Base-by-base conservation (phyloP, 2,113 vertebrate species). In the Irena cyanogastra region DNA sequence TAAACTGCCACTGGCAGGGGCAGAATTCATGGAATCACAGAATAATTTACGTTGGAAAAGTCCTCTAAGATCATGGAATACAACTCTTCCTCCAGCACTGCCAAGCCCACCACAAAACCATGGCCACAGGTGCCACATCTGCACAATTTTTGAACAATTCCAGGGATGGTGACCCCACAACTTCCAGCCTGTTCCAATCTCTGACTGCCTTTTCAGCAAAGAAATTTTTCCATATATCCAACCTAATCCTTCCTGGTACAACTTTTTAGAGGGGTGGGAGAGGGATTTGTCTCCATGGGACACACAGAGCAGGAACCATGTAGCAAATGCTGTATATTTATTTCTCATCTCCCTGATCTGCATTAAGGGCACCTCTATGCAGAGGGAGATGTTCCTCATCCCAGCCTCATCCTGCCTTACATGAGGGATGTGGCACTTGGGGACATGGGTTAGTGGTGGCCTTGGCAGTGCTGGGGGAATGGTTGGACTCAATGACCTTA, bases 401-500 rank as follows among this genome's bases (percentile, higher is more conserved):
- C 54, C 10, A 13, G 31, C 44, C 39, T 64, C 59, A 60, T 35
- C 68, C 56, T 50, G 52, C 74, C 57, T 31, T 13, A 13, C 47
- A 30, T 1, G 17, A 87, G 33, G 30, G 21, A 64, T 75, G 63
- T 54, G 87, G 21, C 63, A 61, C 31, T 6, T 69, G 70, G 63
- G 56, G 41, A 61, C 54, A 35, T 3, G n/a, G 21, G 9, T 21
- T n/a, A 41, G 14, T 6, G n/a, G 6, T 35, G 47, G 47, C 39
- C 17, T 47, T 54, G 39, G 70, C n/a, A 76, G 41, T 54, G 54
- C 61, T 41, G 54, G 41, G 14, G 37, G 6, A 88, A 24, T 50
- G 27, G 13, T 4, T 68, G n/a, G 30, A 35, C 14, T 23, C 0
- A 0, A 75, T 41, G 47, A 69, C 7, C 30, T 76, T 15, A 27